Conservation (phyloP, 2,888 invertebrate genomes). For the Drosophila picticornis region DNA sequence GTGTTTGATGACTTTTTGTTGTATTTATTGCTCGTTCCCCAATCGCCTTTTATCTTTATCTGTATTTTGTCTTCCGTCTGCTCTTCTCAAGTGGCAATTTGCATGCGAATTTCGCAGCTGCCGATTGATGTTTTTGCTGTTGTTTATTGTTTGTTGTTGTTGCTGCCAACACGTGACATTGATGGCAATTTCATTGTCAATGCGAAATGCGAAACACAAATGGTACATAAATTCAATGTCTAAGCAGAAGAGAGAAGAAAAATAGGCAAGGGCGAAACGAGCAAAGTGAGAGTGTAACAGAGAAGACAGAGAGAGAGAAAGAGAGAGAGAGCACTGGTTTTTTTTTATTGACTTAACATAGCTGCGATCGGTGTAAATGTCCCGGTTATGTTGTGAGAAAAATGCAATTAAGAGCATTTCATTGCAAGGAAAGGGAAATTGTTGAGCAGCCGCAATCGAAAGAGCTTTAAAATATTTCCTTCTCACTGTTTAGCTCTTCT, state of each 20-base stretch:
- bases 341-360: background rate
- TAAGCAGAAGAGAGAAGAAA: constrained; percentile 1
- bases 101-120: constrained; percentile 61
- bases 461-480: background rate
- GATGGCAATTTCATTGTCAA: constrained; percentile 80
- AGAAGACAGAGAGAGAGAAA: background rate
- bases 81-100: constrained; percentile 49
- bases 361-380: constrained; percentile 1
- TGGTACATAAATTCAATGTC: constrained; percentile 58
- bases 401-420: background rate
- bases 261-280: background rate
- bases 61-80: constrained; percentile 25
- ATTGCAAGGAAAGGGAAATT: background rate
- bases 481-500: background rate
- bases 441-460: background rate
- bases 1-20: constrained; percentile 36
- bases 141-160: background rate
- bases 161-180: constrained; percentile 74
- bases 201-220: constrained; percentile 58
- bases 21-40: constrained; percentile 12
- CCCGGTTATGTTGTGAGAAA: background rate
- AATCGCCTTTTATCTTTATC: constrained; percentile 19
- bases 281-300: background rate
- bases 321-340: background rate
- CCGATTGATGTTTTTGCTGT: background rate